Conservation (phyloP, 2,888 invertebrate species). For the Dicyrtoma fusca region DNA sequence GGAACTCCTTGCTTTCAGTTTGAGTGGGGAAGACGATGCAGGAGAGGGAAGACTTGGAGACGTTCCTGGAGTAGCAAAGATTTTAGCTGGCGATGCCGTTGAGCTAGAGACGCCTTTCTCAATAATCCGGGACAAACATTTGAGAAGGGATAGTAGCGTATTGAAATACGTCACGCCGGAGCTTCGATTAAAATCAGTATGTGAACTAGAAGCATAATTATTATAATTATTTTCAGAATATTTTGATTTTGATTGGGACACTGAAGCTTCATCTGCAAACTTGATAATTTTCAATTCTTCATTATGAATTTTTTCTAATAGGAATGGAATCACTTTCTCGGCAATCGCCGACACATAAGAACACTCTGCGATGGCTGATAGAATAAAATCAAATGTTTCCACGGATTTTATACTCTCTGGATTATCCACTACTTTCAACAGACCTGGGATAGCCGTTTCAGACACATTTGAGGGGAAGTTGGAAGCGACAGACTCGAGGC, state of each 20-base stretch:
- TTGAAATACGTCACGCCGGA: not conserved
- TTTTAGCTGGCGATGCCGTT: too few species aligned
- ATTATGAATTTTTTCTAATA: slow-evolving; percentile 15
- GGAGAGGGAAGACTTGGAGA: too few species aligned
- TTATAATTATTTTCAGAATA: too few species aligned
- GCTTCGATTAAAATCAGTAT: not conserved
- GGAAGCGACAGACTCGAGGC: slow-evolving; percentile 11
- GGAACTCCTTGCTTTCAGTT: not conserved
- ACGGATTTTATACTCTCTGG: not conserved
- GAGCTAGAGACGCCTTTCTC: not conserved
- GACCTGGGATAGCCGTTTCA: not conserved
- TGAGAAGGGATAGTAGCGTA: not conserved
- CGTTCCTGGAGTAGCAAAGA: too few species aligned
- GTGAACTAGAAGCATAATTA: not conserved
- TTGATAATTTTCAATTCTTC: not conserved
- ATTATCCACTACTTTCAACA: not conserved
- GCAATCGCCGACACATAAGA: slow-evolving; percentile 11
- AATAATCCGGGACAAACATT: slow-evolving; percentile 1
- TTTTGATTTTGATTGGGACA: too few species aligned
- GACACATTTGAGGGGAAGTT: not conserved
- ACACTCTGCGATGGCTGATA: slow-evolving; percentile 26
- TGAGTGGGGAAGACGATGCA: too few species aligned
- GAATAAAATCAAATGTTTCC: slow-evolving; percentile 14
- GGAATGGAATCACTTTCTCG: slow-evolving; percentile 15
- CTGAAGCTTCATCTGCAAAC: slow-evolving; percentile 8